Evolutionary conservation across 1,140 invertebrate genomes (phyloP).

Genomic region (Asobara japonica): DNA sequence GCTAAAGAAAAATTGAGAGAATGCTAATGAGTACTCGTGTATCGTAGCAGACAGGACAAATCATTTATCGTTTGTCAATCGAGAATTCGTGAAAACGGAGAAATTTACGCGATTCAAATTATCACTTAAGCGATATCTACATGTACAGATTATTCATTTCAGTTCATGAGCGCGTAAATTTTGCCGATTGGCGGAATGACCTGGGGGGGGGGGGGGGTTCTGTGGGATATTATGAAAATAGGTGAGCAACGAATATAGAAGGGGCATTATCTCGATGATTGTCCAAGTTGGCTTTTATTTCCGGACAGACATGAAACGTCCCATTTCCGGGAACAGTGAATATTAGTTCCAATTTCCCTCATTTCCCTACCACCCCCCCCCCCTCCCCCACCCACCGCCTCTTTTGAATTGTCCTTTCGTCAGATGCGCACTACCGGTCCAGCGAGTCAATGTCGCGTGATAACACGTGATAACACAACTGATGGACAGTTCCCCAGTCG

Average conservation of each 20-base stretch:
- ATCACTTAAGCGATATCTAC: neutral
- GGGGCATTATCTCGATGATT: neutral
- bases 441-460: slow-evolving; percentile 52
- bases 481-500: no score
- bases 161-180: neutral
- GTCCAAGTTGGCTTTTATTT: slow-evolving; percentile 53
- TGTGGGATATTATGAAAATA: neutral
- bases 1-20: neutral
- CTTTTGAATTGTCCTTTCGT: neutral
- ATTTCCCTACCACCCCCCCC: no score
- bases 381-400: neutral
- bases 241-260: neutral
- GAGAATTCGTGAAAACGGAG: neutral
- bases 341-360: slow-evolving; percentile 46
- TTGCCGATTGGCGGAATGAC: no score
- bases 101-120: neutral
- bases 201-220: no score
- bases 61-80: neutral
- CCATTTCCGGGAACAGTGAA: slow-evolving; percentile 54
- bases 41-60: neutral
- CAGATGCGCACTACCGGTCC: slow-evolving; percentile 42
- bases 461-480: no score
- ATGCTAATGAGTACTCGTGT: neutral
- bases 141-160: neutral
- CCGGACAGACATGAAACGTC: slow-evolving; percentile 44